Evolutionary conservation across 2,113 vertebrate species (phyloP).

Genomic region (Ageneiosus marmoratus): DNA sequence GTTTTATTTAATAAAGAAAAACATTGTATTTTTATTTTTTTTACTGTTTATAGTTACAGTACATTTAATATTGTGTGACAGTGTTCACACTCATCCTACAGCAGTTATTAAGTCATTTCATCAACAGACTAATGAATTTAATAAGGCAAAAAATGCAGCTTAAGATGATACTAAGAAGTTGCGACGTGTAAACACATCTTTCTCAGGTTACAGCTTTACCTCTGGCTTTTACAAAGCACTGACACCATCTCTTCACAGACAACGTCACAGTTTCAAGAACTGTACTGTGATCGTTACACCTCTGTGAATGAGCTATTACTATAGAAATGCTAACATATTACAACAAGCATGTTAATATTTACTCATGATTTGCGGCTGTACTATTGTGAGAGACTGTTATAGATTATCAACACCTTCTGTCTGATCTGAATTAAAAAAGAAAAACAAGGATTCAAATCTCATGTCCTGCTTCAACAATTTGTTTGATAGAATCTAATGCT

Average conservation of each 20-base stretch:
- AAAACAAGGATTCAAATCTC: neutral
- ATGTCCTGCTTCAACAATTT: neutral
- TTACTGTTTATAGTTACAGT: neutral
- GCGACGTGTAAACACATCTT: neutral
- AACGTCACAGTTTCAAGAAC: neutral
- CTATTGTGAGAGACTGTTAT: neutral
- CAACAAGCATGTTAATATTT: neutral
- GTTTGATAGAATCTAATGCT: neutral
- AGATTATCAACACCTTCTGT: neutral
- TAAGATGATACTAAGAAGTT: neutral
- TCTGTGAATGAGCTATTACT: neutral
- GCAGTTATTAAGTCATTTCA: neutral
- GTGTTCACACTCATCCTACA: neutral
- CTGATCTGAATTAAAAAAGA: neutral
- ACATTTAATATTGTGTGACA: too few species aligned
- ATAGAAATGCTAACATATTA: neutral
- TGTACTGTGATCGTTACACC: neutral
- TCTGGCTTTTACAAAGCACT: too few species aligned
- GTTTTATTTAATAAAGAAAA: neutral
- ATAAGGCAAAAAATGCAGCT: neutral
- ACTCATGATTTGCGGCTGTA: neutral
- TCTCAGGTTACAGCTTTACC: neutral
- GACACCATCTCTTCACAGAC: neutral
- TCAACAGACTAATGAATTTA: neutral
- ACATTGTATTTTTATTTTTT: neutral